phyloP scores from a whole-genome alignment of 2,797 vertebrate genomes.

The Mallotus villosus region DNA sequence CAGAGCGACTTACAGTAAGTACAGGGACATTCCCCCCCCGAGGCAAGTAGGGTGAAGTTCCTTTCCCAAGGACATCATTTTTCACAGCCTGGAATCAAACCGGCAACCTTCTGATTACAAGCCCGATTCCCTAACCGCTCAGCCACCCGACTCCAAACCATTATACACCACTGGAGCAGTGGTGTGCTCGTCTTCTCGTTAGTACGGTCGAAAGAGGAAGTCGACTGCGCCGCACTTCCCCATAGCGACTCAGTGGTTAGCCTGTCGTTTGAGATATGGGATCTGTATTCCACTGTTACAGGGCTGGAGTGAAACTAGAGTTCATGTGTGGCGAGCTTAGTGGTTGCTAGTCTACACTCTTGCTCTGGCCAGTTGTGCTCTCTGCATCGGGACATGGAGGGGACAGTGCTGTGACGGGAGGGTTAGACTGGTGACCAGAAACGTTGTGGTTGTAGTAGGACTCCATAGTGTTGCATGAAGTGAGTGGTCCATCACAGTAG shows the following conservation, averaged over 20 bases:
- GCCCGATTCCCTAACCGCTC: no score
- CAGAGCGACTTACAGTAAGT: no score
- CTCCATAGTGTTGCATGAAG: constrained; percentile 1
- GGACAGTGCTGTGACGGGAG: not conserved
- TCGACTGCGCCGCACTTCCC: not conserved
- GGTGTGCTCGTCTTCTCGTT: no score
- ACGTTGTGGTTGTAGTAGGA: not conserved
- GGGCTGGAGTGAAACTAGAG: not conserved
- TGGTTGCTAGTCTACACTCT: no score
- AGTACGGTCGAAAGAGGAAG: not conserved
- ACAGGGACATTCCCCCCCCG: no score
- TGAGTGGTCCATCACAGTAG: not conserved
- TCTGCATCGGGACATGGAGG: not conserved
- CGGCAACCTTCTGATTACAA: no score
- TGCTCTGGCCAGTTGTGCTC: not conserved
- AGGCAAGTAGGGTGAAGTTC: no score
- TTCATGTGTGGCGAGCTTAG: not conserved
- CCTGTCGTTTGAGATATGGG: not conserved
- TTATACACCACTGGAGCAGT: no score
- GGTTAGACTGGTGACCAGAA: not conserved
- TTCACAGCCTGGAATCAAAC: no score
- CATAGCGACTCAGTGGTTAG: not conserved
- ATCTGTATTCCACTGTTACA: not conserved
- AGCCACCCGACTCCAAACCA: no score
- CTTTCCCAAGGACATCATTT: no score